phyloP scores from a whole-genome alignment of 2,113 vertebrate species.

The Psephotus haematonotus region DNA sequence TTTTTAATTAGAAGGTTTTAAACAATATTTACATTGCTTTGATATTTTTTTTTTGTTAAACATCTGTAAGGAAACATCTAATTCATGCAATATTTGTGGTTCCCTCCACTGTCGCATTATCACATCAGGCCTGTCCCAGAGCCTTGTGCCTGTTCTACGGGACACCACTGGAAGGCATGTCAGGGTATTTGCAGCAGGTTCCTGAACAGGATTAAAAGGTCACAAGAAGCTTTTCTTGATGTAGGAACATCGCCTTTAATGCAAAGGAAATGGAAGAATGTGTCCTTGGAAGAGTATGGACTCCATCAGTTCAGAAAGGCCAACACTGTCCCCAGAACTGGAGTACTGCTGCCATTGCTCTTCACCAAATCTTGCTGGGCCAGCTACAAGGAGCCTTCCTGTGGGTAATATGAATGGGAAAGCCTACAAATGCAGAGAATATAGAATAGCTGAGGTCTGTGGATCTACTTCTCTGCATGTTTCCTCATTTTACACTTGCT shows the following conservation, averaged over 20 bases:
- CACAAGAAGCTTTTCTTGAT: not conserved
- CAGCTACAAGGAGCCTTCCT: rapidly evolving
- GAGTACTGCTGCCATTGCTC: not conserved
- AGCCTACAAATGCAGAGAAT: rapidly evolving
- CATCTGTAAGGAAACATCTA: not conserved
- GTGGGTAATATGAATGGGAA: rapidly evolving
- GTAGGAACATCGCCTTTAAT: rapidly evolving
- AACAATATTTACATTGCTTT: not conserved
- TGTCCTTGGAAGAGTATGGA: not conserved
- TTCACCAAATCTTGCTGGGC: rapidly evolving
- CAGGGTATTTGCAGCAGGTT: not conserved
- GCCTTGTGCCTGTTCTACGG: not conserved
- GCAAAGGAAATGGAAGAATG: not conserved
- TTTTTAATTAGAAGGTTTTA: not conserved
- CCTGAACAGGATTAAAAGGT: not conserved
- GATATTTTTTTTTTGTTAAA: not conserved
- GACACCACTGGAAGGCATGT: no score
- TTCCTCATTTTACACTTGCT: not conserved
- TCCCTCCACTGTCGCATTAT: not conserved
- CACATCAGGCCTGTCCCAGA: not conserved
- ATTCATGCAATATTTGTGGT: rapidly evolving
- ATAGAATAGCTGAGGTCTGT: rapidly evolving
- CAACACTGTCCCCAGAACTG: rapidly evolving
- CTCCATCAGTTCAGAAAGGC: not conserved
- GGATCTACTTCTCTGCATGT: not conserved